phyloP scores from a whole-genome alignment of 2,888 invertebrate species.

The Seladonia tumulorum region DNA sequence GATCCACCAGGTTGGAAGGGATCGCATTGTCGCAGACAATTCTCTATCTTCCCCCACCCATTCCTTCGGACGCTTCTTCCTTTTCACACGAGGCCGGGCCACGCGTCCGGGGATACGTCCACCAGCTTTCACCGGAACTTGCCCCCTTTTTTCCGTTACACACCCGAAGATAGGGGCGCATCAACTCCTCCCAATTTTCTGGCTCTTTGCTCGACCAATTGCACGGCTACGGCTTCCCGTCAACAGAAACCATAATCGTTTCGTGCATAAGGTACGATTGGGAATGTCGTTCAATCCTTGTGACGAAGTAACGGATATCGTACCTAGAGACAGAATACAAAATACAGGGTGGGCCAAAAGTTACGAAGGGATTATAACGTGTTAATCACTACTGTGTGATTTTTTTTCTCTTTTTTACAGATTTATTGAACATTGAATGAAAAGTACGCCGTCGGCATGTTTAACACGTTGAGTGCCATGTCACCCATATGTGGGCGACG shows the following conservation, averaged over 20 bases:
- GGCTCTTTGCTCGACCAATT: constrained; percentile 54
- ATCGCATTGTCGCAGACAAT: constrained; percentile 70
- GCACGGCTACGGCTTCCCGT: constrained; percentile 45
- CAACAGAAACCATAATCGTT: not conserved
- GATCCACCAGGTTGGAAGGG: constrained; percentile 73
- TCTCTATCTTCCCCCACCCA: constrained; percentile 59
- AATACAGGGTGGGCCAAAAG: no score
- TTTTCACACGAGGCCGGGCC: constrained; percentile 49
- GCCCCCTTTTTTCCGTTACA: constrained; percentile 48
- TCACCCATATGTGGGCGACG: no score
- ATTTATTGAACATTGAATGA: no score
- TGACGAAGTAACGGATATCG: no score
- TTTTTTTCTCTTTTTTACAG: no score
- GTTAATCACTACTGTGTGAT: no score
- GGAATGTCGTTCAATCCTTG: no score
- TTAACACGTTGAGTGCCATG: no score
- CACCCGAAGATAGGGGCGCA: constrained; percentile 54
- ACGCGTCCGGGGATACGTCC: constrained; percentile 57
- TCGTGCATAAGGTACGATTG: no score
- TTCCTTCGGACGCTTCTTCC: constrained; percentile 35
- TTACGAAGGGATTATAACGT: no score
- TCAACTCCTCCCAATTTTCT: constrained; percentile 64
- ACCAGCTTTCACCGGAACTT: constrained; percentile 44
- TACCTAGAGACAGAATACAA: no score
- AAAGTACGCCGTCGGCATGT: no score